A percentile compares a stretch with the other conserved stretches of the same genome.
phyloP scores from a whole-genome alignment of 2,113 vertebrate species.

The Todiramphus saurophagus region DNA sequence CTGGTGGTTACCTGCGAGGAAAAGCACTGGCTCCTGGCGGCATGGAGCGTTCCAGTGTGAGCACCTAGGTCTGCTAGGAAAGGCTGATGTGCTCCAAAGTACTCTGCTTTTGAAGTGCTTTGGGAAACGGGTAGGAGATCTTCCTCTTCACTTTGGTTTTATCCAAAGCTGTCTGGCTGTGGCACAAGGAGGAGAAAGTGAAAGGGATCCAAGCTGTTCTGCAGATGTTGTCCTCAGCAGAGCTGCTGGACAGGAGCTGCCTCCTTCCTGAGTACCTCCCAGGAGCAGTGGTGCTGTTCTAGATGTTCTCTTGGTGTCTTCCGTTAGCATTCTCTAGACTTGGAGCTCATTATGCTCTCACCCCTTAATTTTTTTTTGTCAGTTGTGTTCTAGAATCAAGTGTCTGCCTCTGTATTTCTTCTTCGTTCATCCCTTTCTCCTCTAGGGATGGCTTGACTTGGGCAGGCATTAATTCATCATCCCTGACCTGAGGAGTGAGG shows the following conservation, averaged over 20 bases:
- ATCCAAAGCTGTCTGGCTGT: not conserved
- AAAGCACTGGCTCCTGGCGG: not conserved
- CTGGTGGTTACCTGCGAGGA: not conserved
- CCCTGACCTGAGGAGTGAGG: not conserved
- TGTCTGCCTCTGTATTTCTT: not conserved
- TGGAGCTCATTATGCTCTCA: not conserved
- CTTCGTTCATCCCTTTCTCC: not conserved
- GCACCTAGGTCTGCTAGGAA: not conserved
- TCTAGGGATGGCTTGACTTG: not conserved
- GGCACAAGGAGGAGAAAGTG: not conserved
- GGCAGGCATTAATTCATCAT: not conserved
- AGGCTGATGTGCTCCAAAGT: not conserved
- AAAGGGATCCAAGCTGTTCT: not conserved
- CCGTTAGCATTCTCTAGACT: not conserved
- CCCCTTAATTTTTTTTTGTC: not conserved
- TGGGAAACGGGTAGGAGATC: not conserved
- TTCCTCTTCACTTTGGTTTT: not conserved
- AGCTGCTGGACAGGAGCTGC: constrained; percentile 1
- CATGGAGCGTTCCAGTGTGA: fast-evolving
- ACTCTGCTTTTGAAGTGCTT: not conserved
- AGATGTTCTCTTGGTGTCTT: not conserved
- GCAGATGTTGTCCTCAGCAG: not conserved
- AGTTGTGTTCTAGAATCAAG: not conserved
- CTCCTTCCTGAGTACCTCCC: not conserved
- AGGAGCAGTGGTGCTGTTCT: not conserved